phyloP scores from a whole-genome alignment of 1,140 invertebrate species.

The Pemphigus obesinymphae region DNA sequence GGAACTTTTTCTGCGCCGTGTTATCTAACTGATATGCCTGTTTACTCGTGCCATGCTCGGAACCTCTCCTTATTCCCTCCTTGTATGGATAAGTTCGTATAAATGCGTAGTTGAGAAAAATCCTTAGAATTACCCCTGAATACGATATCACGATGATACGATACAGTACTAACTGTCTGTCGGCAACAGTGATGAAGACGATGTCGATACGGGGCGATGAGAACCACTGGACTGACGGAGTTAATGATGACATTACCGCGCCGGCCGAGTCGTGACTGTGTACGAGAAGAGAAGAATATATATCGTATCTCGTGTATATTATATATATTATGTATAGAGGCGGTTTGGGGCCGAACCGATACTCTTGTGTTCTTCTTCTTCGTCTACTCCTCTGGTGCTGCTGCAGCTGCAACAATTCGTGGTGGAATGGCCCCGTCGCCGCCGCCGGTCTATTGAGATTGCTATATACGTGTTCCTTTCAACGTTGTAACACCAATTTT shows the following conservation, averaged over 20 bases:
- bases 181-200: background rate
- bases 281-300: conserved; percentile 32
- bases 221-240: conserved; percentile 37
- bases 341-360: conserved; percentile 38
- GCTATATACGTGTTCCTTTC: conserved; percentile 31
- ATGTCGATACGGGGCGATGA: background rate
- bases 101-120: no score
- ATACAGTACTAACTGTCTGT: background rate
- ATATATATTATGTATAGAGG: background rate
- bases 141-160: background rate
- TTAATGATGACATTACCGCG: conserved; percentile 39
- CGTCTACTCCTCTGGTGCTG: background rate
- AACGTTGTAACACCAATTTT: conserved; percentile 42
- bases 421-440: conserved; percentile 21
- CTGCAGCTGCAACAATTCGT: conserved; percentile 40
- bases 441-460: conserved; percentile 15
- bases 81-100: no score
- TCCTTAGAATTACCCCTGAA: background rate
- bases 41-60: no score
- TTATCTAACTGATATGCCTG: no score
- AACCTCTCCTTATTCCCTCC: no score
- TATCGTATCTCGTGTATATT: background rate
- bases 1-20: no score
- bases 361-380: conserved; percentile 16
- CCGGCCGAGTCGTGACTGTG: conserved; percentile 27